phyloP scores from a whole-genome alignment of 1,140 invertebrate genomes.

The Pseudomyrmex sp. region DNA sequence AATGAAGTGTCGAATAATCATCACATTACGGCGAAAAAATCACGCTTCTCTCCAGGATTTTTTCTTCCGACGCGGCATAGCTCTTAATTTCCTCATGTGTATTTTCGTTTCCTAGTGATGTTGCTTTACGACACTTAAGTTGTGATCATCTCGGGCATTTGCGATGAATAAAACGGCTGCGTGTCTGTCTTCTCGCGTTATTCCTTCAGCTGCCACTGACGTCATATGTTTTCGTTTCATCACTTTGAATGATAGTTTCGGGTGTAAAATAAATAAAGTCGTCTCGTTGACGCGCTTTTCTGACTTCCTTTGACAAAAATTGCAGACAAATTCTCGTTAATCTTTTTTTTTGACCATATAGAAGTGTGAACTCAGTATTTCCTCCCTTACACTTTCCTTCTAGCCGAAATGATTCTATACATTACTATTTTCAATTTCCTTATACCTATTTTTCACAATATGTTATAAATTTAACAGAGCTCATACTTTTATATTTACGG shows the following conservation, averaged over 20 bases:
- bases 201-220: neutral
- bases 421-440: no score
- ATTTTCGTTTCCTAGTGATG: conserved; percentile 6
- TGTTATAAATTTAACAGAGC: no score
- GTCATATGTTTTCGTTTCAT: conserved; percentile 43
- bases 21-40: neutral
- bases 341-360: no score
- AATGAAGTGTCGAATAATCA: neutral
- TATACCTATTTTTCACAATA: no score
- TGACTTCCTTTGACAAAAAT: neutral
- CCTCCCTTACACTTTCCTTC: no score
- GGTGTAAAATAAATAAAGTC: conserved; percentile 15
- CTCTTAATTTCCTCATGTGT: conserved; percentile 26
- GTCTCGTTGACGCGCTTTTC: neutral
- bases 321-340: neutral
- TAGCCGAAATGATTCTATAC: no score
- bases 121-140: neutral
- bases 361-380: no score
- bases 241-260: conserved; percentile 8
- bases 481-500: no score
- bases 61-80: neutral
- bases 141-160: conserved; percentile 11
- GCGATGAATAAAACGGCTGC: conserved; percentile 26
- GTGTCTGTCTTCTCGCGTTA: conserved; percentile 1
- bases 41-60: neutral